Conservation (phyloP, 2,113 vertebrate genomes). For the Nibea coibor region DNA sequence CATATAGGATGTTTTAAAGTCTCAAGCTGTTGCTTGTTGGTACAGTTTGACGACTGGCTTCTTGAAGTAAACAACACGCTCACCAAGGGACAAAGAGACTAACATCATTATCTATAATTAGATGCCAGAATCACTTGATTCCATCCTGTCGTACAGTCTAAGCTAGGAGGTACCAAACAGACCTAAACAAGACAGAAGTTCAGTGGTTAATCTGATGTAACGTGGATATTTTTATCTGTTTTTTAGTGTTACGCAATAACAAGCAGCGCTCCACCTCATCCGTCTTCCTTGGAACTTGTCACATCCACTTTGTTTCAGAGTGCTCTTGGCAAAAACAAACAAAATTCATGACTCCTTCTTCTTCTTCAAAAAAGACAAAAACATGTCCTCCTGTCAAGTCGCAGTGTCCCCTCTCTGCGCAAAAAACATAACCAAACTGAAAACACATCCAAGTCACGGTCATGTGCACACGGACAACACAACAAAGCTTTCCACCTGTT, state of each 20-base stretch:
- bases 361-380: background rate
- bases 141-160: background rate
- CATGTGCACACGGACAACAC: slow-evolving; percentile 19
- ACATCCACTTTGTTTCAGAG: slow-evolving; percentile 32
- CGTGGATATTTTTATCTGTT: background rate
- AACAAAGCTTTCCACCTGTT: slow-evolving; percentile 29
- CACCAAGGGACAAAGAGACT: slow-evolving; percentile 18
- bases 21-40: background rate
- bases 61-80: slow-evolving; percentile 31
- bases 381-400: slow-evolving; percentile 31
- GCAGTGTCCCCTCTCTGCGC: background rate
- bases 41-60: slow-evolving; percentile 7
- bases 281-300: slow-evolving; percentile 45
- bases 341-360: slow-evolving; percentile 28
- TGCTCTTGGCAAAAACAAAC: slow-evolving; percentile 35
- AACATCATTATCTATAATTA: slow-evolving; percentile 27
- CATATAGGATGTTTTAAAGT: background rate
- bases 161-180: background rate
- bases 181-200: too few species aligned
- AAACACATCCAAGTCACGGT: slow-evolving; percentile 26
- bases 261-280: slow-evolving; percentile 24
- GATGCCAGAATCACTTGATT: slow-evolving; percentile 8
- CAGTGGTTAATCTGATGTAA: background rate
- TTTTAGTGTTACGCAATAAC: slow-evolving; percentile 9
- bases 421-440: slow-evolving; percentile 21